A percentile compares a stretch with the other conserved stretches of the same genome.
These are phyloP conservation scores for Bostrychus sinensis DNA, from an alignment of 2,113 vertebrate species.

Conservation along the genomic window DNA sequence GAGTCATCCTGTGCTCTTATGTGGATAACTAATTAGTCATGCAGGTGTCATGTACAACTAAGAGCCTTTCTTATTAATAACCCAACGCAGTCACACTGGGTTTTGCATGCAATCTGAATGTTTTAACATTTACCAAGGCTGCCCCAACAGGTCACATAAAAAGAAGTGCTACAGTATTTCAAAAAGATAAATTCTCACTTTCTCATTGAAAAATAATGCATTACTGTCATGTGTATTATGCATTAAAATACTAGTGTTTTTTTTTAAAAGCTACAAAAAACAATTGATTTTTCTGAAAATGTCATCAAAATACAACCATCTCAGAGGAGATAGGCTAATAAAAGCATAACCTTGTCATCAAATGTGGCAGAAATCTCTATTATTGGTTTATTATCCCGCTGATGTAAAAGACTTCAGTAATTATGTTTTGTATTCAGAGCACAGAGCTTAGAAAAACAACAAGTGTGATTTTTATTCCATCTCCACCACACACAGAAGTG, in stretches of 20 bases:
- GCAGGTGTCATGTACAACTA: conserved; percentile 9
- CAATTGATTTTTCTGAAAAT: too few species aligned
- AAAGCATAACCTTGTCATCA: too few species aligned
- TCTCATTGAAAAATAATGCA: background rate
- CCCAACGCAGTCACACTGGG: background rate
- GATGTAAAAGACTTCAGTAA: background rate
- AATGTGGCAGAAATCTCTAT: background rate
- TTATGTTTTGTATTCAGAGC: too few species aligned
- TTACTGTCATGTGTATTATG: background rate
- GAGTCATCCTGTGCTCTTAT: conserved; percentile 3
- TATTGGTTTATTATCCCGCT: background rate
- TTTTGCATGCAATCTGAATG: background rate
- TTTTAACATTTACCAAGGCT: background rate
- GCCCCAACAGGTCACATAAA: background rate
- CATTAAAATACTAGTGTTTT: too few species aligned
- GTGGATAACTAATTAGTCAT: conserved; percentile 17
- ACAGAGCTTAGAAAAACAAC: too few species aligned
- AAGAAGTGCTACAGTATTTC: background rate
- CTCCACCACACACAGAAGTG: background rate
- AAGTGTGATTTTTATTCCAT: background rate
- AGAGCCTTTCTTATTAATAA: conserved; percentile 1
- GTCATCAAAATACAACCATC: too few species aligned
- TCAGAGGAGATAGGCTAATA: too few species aligned
- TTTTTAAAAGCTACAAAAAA: too few species aligned
- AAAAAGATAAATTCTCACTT: too few species aligned